A percentile compares a stretch with the other conserved stretches of the same genome.
phyloP scores from a whole-genome alignment of 2,888 invertebrate species.

The Cheilosia scutellata region DNA sequence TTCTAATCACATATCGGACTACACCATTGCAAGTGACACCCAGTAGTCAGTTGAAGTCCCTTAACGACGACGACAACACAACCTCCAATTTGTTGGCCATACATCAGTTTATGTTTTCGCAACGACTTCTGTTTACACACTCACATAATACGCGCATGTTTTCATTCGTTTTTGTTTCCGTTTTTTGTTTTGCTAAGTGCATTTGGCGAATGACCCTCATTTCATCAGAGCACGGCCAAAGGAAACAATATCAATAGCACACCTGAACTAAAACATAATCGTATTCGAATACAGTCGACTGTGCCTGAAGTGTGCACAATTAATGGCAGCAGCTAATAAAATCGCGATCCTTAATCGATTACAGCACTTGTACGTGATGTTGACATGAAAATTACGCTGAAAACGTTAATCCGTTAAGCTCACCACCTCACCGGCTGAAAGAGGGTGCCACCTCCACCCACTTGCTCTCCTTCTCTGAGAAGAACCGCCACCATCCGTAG shows the following conservation, averaged over 20 bases:
- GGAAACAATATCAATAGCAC: slow-evolving; percentile 48
- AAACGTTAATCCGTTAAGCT: slow-evolving; percentile 70
- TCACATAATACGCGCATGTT: slow-evolving; percentile 17
- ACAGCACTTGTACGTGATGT: slow-evolving; percentile 76
- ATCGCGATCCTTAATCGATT: slow-evolving; percentile 75
- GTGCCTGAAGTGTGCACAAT: slow-evolving; percentile 72
- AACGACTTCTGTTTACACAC: slow-evolving; percentile 45
- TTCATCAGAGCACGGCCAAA: slow-evolving; percentile 16
- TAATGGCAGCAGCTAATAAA: slow-evolving; percentile 76
- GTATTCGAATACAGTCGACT: slow-evolving; percentile 41
- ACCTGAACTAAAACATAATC: slow-evolving; percentile 59
- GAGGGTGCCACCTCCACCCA: slow-evolving; percentile 69
- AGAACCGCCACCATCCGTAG: slow-evolving; percentile 49
- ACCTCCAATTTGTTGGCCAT: slow-evolving; percentile 33
- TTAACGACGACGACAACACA: not conserved
- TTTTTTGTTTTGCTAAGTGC: slow-evolving; percentile 61
- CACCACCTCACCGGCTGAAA: slow-evolving; percentile 57
- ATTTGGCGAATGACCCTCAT: slow-evolving; percentile 60
- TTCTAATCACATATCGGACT: slow-evolving; percentile 3
- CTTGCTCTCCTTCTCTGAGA: slow-evolving; percentile 62
- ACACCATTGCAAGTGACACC: slow-evolving; percentile 9
- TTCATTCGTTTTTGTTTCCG: slow-evolving; percentile 37
- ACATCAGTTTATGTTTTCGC: slow-evolving; percentile 24
- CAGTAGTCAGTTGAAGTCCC: slow-evolving; percentile 13
- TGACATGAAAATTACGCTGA: slow-evolving; percentile 73